Percentiles rank a stretch among this genome's conserved stretches.
These are phyloP conservation scores for Platichthys stellatus DNA, from an alignment of 2,113 vertebrate genomes.

Conservation along the genomic window DNA sequence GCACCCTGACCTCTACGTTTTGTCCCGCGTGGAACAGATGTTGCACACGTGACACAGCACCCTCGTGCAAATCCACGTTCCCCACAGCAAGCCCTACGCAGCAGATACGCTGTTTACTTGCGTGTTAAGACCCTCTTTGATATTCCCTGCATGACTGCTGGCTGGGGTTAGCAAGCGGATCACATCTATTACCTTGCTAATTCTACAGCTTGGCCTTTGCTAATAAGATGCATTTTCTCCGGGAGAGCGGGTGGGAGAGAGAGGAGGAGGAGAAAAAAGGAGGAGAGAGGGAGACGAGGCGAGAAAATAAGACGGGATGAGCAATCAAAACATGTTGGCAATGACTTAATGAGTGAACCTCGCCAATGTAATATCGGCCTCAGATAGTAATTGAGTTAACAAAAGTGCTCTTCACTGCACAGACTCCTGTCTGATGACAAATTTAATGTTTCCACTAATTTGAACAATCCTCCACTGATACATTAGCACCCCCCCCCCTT, in stretches of 20 bases:
- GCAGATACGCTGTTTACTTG: constrained; percentile 44
- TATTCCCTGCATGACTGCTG: constrained; percentile 64
- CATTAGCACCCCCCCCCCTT: constrained; percentile 1
- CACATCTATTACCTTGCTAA: constrained; percentile 78
- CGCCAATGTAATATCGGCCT: constrained; percentile 46
- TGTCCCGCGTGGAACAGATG: constrained; percentile 49
- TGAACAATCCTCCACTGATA: constrained; percentile 18
- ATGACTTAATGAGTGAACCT: constrained; percentile 70
- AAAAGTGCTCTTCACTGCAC: constrained; percentile 39
- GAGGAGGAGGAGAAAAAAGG: not conserved
- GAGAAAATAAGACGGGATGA: constrained; percentile 52
- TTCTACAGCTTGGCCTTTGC: constrained; percentile 75
- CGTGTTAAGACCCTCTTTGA: constrained; percentile 65
- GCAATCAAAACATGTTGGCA: constrained; percentile 70
- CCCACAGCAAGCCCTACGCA: constrained; percentile 32
- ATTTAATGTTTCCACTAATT: constrained; percentile 36
- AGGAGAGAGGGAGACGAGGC: constrained; percentile 29
- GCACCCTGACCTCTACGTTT: constrained; percentile 8
- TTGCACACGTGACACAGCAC: constrained; percentile 39
- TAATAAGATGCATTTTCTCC: constrained; percentile 74
- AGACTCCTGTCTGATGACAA: constrained; percentile 39
- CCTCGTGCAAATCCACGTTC: not conserved
- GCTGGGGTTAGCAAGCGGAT: constrained; percentile 74
- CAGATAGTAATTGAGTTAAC: constrained; percentile 66
- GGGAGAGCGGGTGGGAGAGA: constrained; percentile 21